A percentile compares a stretch with the other conserved stretches of the same genome.
Evolutionary conservation across 2,113 vertebrate species (phyloP).

Genomic region (Corvus hawaiiensis): DNA sequence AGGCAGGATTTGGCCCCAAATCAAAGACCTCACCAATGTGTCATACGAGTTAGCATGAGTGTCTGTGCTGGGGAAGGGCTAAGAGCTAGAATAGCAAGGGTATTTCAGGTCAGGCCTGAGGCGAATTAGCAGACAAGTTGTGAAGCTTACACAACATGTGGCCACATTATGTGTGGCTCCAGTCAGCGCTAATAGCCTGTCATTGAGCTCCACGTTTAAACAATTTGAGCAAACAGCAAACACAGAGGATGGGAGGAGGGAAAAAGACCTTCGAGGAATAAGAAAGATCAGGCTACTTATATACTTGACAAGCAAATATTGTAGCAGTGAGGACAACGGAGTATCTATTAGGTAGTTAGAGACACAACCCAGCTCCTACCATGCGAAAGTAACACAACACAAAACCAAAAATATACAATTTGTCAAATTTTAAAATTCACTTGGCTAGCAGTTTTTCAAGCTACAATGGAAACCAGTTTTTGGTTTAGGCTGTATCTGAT

Average conservation of each 20-base stretch:
- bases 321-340: background rate
- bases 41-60: background rate
- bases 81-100: constrained; percentile 34
- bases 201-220: constrained; percentile 59
- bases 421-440: background rate
- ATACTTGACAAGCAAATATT: background rate
- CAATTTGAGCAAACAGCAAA: constrained; percentile 64
- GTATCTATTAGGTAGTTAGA: background rate
- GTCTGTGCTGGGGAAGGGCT: background rate
- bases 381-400: background rate
- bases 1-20: background rate
- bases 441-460: background rate
- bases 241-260: constrained; percentile 51
- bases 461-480: background rate
- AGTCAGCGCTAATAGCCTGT: constrained; percentile 58
- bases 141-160: constrained; percentile 65
- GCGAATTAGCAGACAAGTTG: constrained; percentile 62
- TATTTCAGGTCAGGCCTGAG: constrained; percentile 65
- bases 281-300: background rate
- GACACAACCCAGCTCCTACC: background rate
- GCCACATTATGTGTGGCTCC: constrained; percentile 58
- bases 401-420: background rate
- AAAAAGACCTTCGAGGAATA: constrained; percentile 41
- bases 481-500: background rate
- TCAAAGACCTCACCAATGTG: background rate